A percentile compares a stretch with the other conserved stretches of the same genome.
phyloP scores from a whole-genome alignment of 2,888 invertebrate genomes.

The Orthosia incerta region DNA sequence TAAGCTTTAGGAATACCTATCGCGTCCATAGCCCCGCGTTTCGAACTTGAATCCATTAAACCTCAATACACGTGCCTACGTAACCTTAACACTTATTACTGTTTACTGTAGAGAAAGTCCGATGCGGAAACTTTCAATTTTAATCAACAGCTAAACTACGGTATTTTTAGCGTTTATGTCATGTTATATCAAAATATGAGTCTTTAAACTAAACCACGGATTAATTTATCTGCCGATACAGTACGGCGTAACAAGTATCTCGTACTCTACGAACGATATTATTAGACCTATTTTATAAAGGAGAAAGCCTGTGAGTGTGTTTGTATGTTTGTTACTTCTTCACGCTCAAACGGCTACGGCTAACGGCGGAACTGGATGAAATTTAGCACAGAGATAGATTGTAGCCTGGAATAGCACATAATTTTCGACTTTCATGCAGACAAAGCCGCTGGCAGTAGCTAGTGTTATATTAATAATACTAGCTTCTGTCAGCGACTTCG shows the following conservation, averaged over 20 bases:
- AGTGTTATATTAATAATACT: no score
- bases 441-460: no score
- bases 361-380: no score
- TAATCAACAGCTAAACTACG: slow-evolving; percentile 64
- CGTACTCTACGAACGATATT: slow-evolving; percentile 7
- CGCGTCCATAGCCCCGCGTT: slow-evolving; percentile 31
- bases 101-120: slow-evolving; percentile 68
- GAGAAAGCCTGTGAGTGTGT: no score
- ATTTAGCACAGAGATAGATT: no score
- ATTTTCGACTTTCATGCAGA: no score
- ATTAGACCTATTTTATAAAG: no score
- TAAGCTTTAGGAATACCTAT: slow-evolving; percentile 59
- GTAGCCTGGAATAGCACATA: no score
- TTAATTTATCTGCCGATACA: slow-evolving; percentile 5
- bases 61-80: slow-evolving; percentile 58
- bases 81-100: slow-evolving; percentile 68
- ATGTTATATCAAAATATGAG: slow-evolving; percentile 53
- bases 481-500: no score
- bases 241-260: slow-evolving; percentile 31
- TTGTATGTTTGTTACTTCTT: no score
- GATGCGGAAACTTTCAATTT: slow-evolving; percentile 68
- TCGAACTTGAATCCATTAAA: slow-evolving; percentile 62
- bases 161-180: slow-evolving; percentile 66
- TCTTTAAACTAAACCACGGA: slow-evolving; percentile 34
- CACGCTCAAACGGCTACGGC: no score